A percentile compares a stretch with the other conserved stretches of the same genome.
Evolutionary conservation across 2,797 vertebrate species (phyloP).

Genomic region (Australoheros facetus): DNA sequence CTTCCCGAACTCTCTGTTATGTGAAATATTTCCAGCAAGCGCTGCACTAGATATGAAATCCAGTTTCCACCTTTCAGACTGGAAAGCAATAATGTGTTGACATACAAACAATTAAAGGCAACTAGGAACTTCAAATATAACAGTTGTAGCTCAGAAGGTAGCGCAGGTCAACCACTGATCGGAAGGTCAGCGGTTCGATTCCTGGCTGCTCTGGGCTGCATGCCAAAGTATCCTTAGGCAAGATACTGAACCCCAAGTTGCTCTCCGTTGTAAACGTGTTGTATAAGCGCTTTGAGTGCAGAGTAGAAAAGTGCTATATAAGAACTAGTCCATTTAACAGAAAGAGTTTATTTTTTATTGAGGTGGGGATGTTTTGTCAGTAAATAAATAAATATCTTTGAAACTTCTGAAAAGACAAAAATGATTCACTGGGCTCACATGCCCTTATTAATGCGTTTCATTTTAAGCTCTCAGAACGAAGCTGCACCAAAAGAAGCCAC

Average conservation of each 20-base stretch:
- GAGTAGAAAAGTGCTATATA: no score
- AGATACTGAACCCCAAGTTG: no score
- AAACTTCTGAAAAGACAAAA: not conserved
- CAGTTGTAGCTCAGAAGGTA: no score
- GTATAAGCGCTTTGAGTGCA: no score
- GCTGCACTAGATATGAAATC: not conserved
- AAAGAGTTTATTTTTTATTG: not conserved
- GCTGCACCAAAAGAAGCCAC: not conserved
- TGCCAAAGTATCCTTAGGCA: no score
- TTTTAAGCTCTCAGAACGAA: constrained; percentile 43
- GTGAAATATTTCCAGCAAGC: not conserved
- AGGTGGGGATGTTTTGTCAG: not conserved
- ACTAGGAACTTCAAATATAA: not conserved
- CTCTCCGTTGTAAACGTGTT: no score
- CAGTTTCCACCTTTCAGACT: not conserved
- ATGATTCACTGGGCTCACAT: no score
- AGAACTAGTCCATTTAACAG: no score
- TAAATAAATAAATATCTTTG: not conserved
- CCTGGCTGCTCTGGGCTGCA: no score
- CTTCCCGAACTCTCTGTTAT: not conserved
- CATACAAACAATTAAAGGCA: not conserved
- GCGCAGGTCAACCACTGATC: no score
- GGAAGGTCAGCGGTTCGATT: no score
- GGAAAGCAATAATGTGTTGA: not conserved
- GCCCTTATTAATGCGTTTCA: constrained; percentile 15